Base-by-base conservation (phyloP, 2,888 invertebrate genomes). In the Labia minor region DNA sequence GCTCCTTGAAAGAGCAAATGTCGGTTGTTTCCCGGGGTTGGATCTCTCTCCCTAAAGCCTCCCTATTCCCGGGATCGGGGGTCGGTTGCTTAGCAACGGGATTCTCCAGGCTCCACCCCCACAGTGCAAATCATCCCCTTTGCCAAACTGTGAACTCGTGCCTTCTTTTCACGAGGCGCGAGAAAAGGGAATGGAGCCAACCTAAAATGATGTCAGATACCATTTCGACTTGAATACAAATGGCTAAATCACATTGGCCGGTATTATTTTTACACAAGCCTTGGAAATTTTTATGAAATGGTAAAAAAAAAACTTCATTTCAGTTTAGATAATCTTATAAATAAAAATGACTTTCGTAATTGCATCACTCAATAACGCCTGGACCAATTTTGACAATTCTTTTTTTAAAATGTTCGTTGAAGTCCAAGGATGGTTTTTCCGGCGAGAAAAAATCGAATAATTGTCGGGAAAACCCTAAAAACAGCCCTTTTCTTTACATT, bases 151-250 rank as follows among this genome's bases (percentile, higher is more conserved):
- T 49, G 49, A 49, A 49, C 49, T 49, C 16, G 49, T 14, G 49
- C 49, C 49, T 49, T 49, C 49, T 49, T 49, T 14, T 49, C 49
- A 49, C 49, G 49, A 49, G 49, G 49, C 49, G 49, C 49, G 49
- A 49, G 49, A 49, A 49, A 49, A 49, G n/a, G 33, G 49, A 49
- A 49, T 49, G 3, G 49, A 49, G 16, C 49, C 49, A 49, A 49
- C n/a, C 26, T 11, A 49, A 49, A 49, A 49, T 16, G 49, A 49
- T 49, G 49, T 49, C 49, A 49, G 49, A 49, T 49, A 16, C 49
- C 49, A 49, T 49, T 49, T 16, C n/a, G 49, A 49, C 6, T n/a
- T 49, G 49, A 49, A 49, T 49, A 49, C 49, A 49, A 49, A 49
- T 49, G 14, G 49, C 49, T 8, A 49, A 49, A 49, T 49, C 49